These are phyloP conservation scores for Smutsia gigantea DNA, from an alignment of 2,797 vertebrate species.

Conservation along the genomic window DNA sequence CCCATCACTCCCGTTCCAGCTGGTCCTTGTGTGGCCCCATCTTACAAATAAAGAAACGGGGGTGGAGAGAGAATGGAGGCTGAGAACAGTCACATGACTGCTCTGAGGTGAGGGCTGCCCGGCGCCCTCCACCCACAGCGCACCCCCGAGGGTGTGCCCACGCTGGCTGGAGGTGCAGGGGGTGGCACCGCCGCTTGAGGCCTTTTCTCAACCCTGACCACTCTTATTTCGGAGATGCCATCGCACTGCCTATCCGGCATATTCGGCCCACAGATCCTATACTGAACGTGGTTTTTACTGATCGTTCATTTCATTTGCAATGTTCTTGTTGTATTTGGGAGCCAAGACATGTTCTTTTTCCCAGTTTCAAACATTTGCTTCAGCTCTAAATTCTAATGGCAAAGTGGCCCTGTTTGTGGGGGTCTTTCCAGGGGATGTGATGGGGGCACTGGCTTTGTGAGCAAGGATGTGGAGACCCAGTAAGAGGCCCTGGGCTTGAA, in stretches of 20 bases:
- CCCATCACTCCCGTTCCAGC: not conserved
- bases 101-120: not conserved
- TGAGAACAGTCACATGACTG: not conserved
- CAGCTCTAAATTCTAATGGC: not conserved
- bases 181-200: not conserved
- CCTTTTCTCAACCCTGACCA: not conserved
- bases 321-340: not conserved
- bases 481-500: not conserved
- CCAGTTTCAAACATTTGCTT: not conserved
- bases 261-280: not conserved
- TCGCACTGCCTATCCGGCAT: not conserved
- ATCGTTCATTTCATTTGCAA: not conserved
- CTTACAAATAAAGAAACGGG: conserved; percentile 8
- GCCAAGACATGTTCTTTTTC: not conserved
- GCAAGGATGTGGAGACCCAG: not conserved
- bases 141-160: fast-evolving
- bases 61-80: not conserved
- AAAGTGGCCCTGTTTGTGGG: not conserved
- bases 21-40: not conserved
- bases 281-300: not conserved
- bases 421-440: not conserved
- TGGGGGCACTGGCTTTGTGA: not conserved
- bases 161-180: fast-evolving
- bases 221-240: not conserved
- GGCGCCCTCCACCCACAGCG: too few relatives aligned